phyloP scores from a whole-genome alignment of 2,888 invertebrate species.

The Oeneis ivallda region DNA sequence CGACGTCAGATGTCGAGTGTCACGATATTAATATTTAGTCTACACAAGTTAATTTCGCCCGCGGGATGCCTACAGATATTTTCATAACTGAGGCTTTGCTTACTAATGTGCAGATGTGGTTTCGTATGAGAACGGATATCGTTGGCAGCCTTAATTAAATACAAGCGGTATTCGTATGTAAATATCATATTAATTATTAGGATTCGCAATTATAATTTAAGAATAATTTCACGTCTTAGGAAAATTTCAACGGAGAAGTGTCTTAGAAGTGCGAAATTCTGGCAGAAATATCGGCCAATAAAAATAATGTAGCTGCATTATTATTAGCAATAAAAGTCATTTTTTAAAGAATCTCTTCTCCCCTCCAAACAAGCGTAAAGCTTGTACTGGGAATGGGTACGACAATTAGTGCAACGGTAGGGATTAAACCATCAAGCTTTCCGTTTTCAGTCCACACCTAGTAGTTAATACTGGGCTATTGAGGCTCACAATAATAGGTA shows the following conservation, averaged over 20 bases:
- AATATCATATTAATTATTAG: conserved; percentile 26
- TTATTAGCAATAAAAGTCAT: no score
- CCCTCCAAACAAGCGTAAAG: no score
- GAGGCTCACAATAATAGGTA: no score
- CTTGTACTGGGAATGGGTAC: no score
- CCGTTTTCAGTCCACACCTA: no score
- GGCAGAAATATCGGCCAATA: neutral
- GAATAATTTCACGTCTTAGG: neutral
- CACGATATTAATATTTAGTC: conserved; percentile 46
- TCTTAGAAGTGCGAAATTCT: neutral
- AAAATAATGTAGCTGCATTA: no score
- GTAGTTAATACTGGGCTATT: no score
- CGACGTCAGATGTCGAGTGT: conserved; percentile 41
- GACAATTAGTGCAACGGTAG: no score
- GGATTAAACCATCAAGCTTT: no score
- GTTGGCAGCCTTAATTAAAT: conserved; percentile 34
- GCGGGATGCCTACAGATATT: conserved; percentile 41
- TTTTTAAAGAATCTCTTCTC: no score
- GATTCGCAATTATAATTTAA: conserved; percentile 1
- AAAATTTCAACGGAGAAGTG: neutral
- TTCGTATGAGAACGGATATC: conserved; percentile 32
- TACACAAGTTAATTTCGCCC: conserved; percentile 45
- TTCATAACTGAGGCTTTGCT: conserved; percentile 41
- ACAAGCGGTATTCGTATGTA: conserved; percentile 31
- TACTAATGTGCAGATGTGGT: conserved; percentile 37